phyloP scores from a whole-genome alignment of 2,888 invertebrate species.

The Sminthurides aquaticus region DNA sequence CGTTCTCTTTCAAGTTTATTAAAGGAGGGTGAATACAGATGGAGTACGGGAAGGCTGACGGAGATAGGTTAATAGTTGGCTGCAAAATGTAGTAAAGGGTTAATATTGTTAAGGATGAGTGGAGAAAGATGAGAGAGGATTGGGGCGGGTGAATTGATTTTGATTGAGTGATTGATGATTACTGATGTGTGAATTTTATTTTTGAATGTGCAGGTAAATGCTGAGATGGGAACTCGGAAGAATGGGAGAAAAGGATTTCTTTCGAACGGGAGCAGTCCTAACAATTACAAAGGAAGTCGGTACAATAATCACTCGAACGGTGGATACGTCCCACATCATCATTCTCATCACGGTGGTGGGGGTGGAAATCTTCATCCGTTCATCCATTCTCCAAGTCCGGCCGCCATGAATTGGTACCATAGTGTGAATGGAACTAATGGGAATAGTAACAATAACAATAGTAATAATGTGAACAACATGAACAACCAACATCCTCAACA shows the following conservation, averaged over 20 bases:
- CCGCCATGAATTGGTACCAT: slow-evolving; percentile 41
- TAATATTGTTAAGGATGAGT: no score
- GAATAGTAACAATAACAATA: slow-evolving; percentile 10
- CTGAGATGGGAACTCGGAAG: slow-evolving; percentile 38
- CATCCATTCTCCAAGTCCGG: slow-evolving; percentile 36
- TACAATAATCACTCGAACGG: slow-evolving; percentile 27
- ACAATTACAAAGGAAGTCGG: slow-evolving; percentile 36
- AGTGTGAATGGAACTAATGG: slow-evolving; percentile 19
- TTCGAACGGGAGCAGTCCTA: slow-evolving; percentile 34
- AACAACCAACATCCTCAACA: slow-evolving; percentile 10
- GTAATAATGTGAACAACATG: neutral
- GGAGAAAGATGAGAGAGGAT: neutral
- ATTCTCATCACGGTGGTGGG: slow-evolving; percentile 24
- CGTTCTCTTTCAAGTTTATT: no score
- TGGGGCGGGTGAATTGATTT: neutral
- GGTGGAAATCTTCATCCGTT: slow-evolving; percentile 27
- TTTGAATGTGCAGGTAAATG: slow-evolving; percentile 35
- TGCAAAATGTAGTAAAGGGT: no score
- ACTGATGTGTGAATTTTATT: neutral
- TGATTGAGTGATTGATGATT: neutral
- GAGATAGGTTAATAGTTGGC: no score
- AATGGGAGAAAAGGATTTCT: slow-evolving; percentile 38
- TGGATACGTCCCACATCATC: slow-evolving; percentile 25
- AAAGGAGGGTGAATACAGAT: no score
- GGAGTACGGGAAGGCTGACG: no score